A percentile compares a stretch with the other conserved stretches of the same genome.
Conservation (phyloP, 2,888 invertebrate species). For the Trissoscelio sp. region DNA sequence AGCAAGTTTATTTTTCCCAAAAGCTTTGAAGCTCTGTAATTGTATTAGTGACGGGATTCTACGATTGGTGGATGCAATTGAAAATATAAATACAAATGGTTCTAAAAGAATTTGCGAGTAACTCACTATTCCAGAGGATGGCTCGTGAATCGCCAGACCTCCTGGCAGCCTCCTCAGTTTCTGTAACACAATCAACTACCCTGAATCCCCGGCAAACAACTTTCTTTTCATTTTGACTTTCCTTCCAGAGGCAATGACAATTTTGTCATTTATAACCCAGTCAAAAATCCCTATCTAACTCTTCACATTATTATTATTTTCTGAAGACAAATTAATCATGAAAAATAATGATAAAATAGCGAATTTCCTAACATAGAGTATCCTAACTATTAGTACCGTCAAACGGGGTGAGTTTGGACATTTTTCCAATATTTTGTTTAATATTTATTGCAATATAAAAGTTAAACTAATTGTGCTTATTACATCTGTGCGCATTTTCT, state of each 20-base stretch:
- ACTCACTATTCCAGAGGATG: slow-evolving; percentile 94
- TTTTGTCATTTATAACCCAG: too few relatives aligned
- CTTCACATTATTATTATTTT: neutral
- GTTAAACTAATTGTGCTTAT: too few relatives aligned
- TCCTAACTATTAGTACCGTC: too few relatives aligned
- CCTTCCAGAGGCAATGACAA: too few relatives aligned
- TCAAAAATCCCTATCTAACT: too few relatives aligned
- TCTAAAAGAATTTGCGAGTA: slow-evolving; percentile 55
- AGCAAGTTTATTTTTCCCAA: slow-evolving; percentile 46
- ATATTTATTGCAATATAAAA: too few relatives aligned
- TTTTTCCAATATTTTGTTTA: too few relatives aligned
- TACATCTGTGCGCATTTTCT: too few relatives aligned
- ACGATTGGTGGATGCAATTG: slow-evolving; percentile 55
- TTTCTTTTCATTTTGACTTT: slow-evolving; percentile 5
- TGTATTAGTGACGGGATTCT: slow-evolving; percentile 55
- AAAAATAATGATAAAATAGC: too few relatives aligned
- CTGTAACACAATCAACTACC: slow-evolving; percentile 83
- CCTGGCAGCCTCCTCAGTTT: slow-evolving; percentile 92
- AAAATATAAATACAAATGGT: slow-evolving; percentile 56
- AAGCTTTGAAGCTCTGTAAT: slow-evolving; percentile 50
- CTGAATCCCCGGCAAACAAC: slow-evolving; percentile 73
- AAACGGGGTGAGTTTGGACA: too few relatives aligned
- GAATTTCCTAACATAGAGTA: too few relatives aligned
- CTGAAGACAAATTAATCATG: too few relatives aligned
- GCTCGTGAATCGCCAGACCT: slow-evolving; percentile 91